Percentiles rank a stretch among this genome's conserved stretches.
phyloP scores from a whole-genome alignment of 2,888 invertebrate genomes.

The Melinaea menophilus region DNA sequence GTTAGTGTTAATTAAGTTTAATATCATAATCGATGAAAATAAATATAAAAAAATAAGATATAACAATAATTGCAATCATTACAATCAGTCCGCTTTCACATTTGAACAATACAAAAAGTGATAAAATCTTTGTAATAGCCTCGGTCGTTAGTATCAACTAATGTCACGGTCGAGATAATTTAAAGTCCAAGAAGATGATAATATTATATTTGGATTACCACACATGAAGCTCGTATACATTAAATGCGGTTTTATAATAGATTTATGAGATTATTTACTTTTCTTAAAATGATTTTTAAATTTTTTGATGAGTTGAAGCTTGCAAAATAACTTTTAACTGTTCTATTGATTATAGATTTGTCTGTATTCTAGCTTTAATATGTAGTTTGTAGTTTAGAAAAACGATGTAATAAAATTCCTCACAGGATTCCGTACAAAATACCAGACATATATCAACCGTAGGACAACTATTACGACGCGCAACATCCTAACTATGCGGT shows the following conservation, averaged over 20 bases:
- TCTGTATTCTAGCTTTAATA: too few species aligned
- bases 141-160: slow-evolving; percentile 69
- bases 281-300: too few species aligned
- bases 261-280: neutral
- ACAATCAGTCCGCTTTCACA: slow-evolving; percentile 57
- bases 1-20: neutral
- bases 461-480: slow-evolving; percentile 11
- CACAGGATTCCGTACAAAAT: slow-evolving; percentile 1
- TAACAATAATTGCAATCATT: slow-evolving; percentile 23
- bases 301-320: too few species aligned
- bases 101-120: slow-evolving; percentile 56
- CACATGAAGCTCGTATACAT: slow-evolving; percentile 16
- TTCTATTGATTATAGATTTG: too few species aligned
- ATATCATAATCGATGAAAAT: slow-evolving; percentile 3
- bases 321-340: too few species aligned
- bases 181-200: slow-evolving; percentile 44
- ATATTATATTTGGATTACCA: slow-evolving; percentile 27
- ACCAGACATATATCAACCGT: slow-evolving; percentile 4
- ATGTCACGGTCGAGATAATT: slow-evolving; percentile 54
- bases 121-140: slow-evolving; percentile 75
- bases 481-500: slow-evolving; percentile 13
- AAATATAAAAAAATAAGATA: slow-evolving; percentile 7
- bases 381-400: too few species aligned
- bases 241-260: slow-evolving; percentile 2
- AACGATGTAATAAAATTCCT: neutral